Evolutionary conservation across 1,140 invertebrate species (phyloP).

Genomic region (Drosophila ficusphila): DNA sequence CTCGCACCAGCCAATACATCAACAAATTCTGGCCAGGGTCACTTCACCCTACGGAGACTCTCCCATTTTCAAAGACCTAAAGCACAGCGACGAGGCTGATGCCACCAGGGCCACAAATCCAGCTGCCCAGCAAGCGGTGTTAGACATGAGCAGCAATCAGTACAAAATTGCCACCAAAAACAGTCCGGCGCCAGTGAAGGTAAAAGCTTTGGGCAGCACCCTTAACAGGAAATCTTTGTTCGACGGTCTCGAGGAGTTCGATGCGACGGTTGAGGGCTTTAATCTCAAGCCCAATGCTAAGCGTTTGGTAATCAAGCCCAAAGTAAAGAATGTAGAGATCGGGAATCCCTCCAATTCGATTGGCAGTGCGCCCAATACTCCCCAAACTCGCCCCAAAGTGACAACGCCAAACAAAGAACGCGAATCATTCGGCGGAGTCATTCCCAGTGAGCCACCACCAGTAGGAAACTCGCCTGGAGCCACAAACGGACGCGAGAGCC

Average conservation of each 20-base stretch:
- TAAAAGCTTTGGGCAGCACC: constrained; percentile 85
- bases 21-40: constrained; percentile 89
- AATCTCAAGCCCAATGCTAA: constrained; percentile 87
- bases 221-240: constrained; percentile 88
- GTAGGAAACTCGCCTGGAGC: neutral
- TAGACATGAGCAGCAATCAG: constrained; percentile 84
- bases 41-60: constrained; percentile 92
- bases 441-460: constrained; percentile 40
- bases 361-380: constrained; percentile 15
- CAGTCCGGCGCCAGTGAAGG: constrained; percentile 86
- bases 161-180: constrained; percentile 88
- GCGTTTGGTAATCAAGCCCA: constrained; percentile 86
- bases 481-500: neutral
- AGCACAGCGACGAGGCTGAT: constrained; percentile 86
- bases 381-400: constrained; percentile 18
- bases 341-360: neutral
- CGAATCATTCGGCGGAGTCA: constrained; percentile 60
- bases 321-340: constrained; percentile 17
- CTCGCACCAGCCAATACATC: constrained; percentile 85
- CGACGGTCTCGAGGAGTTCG: constrained; percentile 89
- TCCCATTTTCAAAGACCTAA: constrained; percentile 90
- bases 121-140: constrained; percentile 87
- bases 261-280: constrained; percentile 87
- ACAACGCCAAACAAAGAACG: constrained; percentile 20
- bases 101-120: constrained; percentile 91